phyloP scores from a whole-genome alignment of 2,113 vertebrate species.

The Gymnorhina tibicen region DNA sequence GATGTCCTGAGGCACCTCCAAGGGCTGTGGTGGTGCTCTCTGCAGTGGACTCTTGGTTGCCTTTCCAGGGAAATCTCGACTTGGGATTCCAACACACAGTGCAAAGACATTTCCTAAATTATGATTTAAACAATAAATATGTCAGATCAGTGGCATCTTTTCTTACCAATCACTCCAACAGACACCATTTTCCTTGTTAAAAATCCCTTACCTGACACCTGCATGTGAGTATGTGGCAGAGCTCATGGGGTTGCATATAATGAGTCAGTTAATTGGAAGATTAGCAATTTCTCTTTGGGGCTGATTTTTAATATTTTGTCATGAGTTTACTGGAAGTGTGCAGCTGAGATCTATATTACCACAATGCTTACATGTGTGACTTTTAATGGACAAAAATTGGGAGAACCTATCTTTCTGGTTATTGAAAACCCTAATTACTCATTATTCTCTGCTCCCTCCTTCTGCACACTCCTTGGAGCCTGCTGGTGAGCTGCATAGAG shows the following conservation, averaged over 20 bases:
- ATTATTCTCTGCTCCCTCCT: slow-evolving; percentile 42
- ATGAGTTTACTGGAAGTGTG: slow-evolving; percentile 8
- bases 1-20: neutral
- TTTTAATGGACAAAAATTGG: slow-evolving; percentile 30
- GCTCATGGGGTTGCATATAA: neutral
- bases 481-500: slow-evolving; percentile 34
- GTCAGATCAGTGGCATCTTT: neutral
- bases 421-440: slow-evolving; percentile 42
- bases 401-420: slow-evolving; percentile 42
- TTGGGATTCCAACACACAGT: neutral
- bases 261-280: neutral
- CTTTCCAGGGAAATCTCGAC: neutral
- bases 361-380: neutral
- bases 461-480: slow-evolving; percentile 25
- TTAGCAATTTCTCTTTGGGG: neutral
- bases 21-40: neutral
- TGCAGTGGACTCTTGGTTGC: neutral
- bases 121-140: neutral
- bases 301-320: neutral
- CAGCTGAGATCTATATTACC: neutral
- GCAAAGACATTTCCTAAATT: neutral
- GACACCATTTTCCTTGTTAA: neutral
- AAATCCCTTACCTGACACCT: neutral
- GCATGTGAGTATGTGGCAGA: neutral
- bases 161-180: neutral